A percentile compares a stretch with the other conserved stretches of the same genome.
Evolutionary conservation across 23 tunicate genomes (phyloP).

Genomic region (Trididemnum clinides): DNA sequence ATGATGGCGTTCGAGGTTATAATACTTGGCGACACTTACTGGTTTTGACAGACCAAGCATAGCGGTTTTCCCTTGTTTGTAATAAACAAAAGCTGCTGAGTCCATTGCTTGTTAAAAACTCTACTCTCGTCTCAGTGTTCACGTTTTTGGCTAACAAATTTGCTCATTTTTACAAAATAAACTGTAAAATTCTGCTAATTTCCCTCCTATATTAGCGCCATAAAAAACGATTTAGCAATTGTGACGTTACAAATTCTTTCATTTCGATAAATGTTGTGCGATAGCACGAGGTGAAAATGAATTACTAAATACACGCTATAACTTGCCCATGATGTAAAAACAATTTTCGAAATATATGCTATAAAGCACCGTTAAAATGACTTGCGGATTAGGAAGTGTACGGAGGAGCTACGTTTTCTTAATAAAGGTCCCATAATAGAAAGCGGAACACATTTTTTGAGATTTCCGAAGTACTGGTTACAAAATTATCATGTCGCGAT

Average conservation of each 20-base stretch:
- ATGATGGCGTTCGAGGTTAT: not conserved
- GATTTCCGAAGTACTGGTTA: not conserved
- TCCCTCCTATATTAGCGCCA: not conserved
- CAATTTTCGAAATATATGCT: not conserved
- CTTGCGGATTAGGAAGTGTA: not conserved
- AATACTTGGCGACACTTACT: not conserved
- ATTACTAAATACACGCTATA: too few species aligned
- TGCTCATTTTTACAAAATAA: not conserved
- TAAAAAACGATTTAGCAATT: not conserved
- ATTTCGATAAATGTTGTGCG: not conserved
- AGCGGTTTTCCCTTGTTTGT: not conserved
- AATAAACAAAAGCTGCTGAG: not conserved
- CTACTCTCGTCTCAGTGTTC: not conserved
- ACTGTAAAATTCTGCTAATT: not conserved
- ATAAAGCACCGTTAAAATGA: not conserved
- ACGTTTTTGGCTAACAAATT: not conserved
- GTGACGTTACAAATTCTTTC: not conserved
- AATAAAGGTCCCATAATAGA: too few species aligned
- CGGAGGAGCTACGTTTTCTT: too few species aligned
- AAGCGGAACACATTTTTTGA: too few species aligned
- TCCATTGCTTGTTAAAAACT: conserved; percentile 4
- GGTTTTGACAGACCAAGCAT: not conserved
- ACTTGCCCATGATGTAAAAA: not conserved
- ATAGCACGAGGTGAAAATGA: not conserved
- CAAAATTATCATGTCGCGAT: not conserved